Base-by-base conservation (phyloP, 1,140 invertebrate species). In the Caligus rogercresseyi region DNA sequence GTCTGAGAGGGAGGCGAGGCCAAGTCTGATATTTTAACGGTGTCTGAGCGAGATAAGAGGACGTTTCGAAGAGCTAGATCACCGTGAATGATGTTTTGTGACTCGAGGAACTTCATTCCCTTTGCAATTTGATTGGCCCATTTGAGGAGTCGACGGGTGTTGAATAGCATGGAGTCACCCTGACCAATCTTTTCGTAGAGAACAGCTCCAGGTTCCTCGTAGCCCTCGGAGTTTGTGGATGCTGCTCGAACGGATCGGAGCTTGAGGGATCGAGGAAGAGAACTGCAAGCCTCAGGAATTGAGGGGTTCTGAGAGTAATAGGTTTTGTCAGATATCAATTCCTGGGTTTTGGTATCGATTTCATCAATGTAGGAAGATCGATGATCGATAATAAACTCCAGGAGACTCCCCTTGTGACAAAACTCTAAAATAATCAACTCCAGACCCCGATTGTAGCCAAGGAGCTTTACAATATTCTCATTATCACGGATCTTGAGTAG, bases 31-130 rank as follows among this genome's bases (percentile, higher is more conserved):
- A 56, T 20, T 25, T 56, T 56, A 2, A 56, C 54, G n/a, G 24
- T 21, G 24, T 56, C 54, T 25, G 54, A 56, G 20, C 24, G 24
- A 25, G 54, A 21, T n/a, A 56, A 23, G 3, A 56, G 20, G 20
- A 56, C 24, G 24, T 56, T 56, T 18, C 54, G 19, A 64, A 88
- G 89, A 0, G 93, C 93, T 19, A 98, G 75, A 77, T 98, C 94
- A 64, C 93, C 80, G 76, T 98, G 94, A 7, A 98, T 91, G 71
- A 67, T 57, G 25, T 52, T 57, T n/a, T 61, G 58, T 14, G 53
- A 53, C 19, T 64, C 65, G 11, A 67, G 58, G 54, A 65, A 65
- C 14, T 66, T 60, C 66, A 76, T 76, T 4, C 63, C 65, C 3
- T 55, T 61, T 1, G 65, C 66, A 7, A 69, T 26, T 53, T 67